Base-by-base conservation (phyloP, 2,797 vertebrate genomes). In the Phylloscopus collybita region DNA sequence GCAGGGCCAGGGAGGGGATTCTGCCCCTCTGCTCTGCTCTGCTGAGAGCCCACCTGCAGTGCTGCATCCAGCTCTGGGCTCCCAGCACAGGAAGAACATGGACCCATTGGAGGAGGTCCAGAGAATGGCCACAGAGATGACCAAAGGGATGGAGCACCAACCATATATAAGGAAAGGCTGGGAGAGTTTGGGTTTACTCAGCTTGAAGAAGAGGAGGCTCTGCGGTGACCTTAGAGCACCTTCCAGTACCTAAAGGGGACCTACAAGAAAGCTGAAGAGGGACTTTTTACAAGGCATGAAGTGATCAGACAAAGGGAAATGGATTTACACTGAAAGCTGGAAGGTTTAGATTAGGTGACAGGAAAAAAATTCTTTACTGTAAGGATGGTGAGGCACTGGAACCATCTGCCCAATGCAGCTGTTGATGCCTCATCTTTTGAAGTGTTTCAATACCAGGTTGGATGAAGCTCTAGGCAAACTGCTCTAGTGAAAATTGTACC, bases 41-140 rank as follows among this genome's bases (percentile, higher is more conserved):
- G 47, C 0, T 65, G 27, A 66, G n/a, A 60, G 9, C 45, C n/a
- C 76, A 67, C 29, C 38, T 22, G n/a, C 9, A 60, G 61, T 0
- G n/a, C n/a, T 80, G 69, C 45, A 60, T 4, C 76, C 76, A 60
- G 30, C 25, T 18, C 47, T 60, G 40, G 47, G 30, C 1, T 2
- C 20, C 3, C 61, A 47, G 69, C 40, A 60, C 14, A 34, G 6
- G 5, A 26, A 19, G 8, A 12, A 67, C 9, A 19, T 1, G 14
- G 34, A 40, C 5, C 17, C 1, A 1, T 0, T 16, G 5, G 6
- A 74, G 34, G 1, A 22, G 4, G 12, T 13, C 15, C 54, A 88
- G 54, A 47, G 25, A n/a, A 53, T 5, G 10, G 21, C 15, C 30
- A 74, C 29, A 21, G 5, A 60, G 25, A 54, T 2, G 6, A 51